Base-by-base conservation (phyloP, 2,888 invertebrate species). In the Stenodema calcarata region DNA sequence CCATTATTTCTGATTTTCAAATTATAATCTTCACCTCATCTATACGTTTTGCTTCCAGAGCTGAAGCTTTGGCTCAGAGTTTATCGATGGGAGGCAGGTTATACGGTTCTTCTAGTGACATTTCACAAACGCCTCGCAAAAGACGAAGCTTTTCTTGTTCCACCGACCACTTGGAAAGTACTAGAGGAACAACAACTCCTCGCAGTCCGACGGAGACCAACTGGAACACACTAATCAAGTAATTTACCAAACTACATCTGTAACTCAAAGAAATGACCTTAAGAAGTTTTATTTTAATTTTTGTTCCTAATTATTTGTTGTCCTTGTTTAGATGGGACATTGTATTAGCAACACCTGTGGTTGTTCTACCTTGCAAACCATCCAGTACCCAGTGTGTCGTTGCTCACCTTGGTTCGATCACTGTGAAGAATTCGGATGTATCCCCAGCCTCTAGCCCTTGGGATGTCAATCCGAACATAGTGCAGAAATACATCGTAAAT, bases 331-430 rank as follows among this genome's bases (percentile, higher is more conserved):
- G 95, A 87, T 92, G 98, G 87, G 95, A 95, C 91, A 93, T 98
- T 80, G 93, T 96, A 88, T 92, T 98, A 89, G 96, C 98, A 91
- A 97, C 97, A 81, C 99, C 99, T 0, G 97, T 98, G 70, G 93
- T 98, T 89, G 95, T 98, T 87, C 91, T 98, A 84, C 98, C 98
- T 0, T 93, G 96, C 88, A 93, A 94, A 12, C 94, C 95, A 42
- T 93, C 93, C 89, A 97, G 97, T 91, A 90, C 94, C 14, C 95
- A 97, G 90, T 97, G 98, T 83, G 93, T 98, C 89, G 96, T 98
- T 62, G 97, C 97, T 18, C 98, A 98, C 93, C 93, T 99, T 89
- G 98, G 98, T 54, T 95, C 96, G 91, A 98, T 98, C 91, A 94
- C 95, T 35, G 92, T 93, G 16, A 89, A 88, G 54, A 91, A 91